Conservation (phyloP, 2,797 vertebrate species). For the Anguilla anguilla region DNA sequence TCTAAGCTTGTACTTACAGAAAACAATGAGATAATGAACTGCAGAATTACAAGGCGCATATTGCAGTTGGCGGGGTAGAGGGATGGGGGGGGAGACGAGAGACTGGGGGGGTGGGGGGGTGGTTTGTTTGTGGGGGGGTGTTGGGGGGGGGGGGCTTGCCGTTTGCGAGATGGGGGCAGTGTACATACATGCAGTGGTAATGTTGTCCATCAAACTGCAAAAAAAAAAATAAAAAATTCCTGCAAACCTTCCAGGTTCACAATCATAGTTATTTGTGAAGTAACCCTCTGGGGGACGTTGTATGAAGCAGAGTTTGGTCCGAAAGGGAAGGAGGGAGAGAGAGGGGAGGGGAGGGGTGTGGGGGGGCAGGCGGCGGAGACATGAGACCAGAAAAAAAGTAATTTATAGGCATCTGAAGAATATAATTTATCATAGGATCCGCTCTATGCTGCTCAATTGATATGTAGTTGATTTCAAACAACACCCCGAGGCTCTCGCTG, state of each 20-base stretch:
- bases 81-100: slow-evolving; percentile 48
- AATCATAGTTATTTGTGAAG: slow-evolving; percentile 80
- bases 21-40: slow-evolving; percentile 99
- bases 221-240: slow-evolving; percentile 77
- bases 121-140: slow-evolving; percentile 56
- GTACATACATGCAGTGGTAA: slow-evolving; percentile 71
- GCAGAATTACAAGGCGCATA: slow-evolving; percentile 88
- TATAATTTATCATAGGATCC: slow-evolving; percentile 90
- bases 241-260: slow-evolving; percentile 78
- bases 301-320: slow-evolving; percentile 82
- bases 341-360: slow-evolving; percentile 4
- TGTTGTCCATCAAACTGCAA: slow-evolving; percentile 76
- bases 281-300: slow-evolving; percentile 82
- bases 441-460: slow-evolving; percentile 89
- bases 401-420: slow-evolving; percentile 90
- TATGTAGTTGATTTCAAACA: slow-evolving; percentile 98
- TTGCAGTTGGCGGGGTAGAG: slow-evolving; percentile 72
- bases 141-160: slow-evolving; percentile 52
- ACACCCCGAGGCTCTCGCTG: slow-evolving; percentile 86
- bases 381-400: slow-evolving; percentile 73
- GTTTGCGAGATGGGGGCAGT: slow-evolving; percentile 28
- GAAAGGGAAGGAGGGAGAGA: slow-evolving; percentile 32
- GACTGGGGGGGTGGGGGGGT: slow-evolving; percentile 42
- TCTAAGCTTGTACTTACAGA: slow-evolving; percentile 99
- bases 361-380: slow-evolving; percentile 7